Evolutionary conservation across 2,113 vertebrate genomes (phyloP).

Genomic region (Leptobrachium ailaonicum): DNA sequence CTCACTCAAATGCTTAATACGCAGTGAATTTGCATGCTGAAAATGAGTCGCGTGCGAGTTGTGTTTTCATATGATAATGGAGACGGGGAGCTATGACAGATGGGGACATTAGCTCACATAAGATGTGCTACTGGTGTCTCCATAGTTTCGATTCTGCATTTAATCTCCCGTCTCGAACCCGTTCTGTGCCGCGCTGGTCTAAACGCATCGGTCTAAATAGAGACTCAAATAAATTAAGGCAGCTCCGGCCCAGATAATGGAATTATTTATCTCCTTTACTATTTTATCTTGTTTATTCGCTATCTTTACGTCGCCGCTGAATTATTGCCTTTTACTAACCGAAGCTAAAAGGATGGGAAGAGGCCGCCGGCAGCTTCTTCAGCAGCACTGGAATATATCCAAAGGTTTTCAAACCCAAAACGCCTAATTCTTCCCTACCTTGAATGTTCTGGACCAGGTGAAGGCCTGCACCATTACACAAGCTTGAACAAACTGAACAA

Average conservation of each 20-base stretch:
- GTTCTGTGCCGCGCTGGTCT: background rate
- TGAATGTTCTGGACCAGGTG: no score
- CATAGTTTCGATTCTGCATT: slow-evolving; percentile 42
- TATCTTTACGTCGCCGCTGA: background rate
- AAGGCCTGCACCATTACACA: no score
- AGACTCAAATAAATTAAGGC: background rate
- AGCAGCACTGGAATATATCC: background rate
- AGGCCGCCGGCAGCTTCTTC: background rate
- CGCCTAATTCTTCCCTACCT: no score
- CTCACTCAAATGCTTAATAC: slow-evolving; percentile 46
- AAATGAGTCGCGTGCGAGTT: slow-evolving; percentile 47
- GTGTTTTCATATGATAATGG: slow-evolving; percentile 50
- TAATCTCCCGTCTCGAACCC: slow-evolving; percentile 24
- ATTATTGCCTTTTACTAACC: background rate
- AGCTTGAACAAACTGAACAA: no score
- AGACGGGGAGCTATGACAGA: slow-evolving; percentile 44
- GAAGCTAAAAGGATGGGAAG: no score
- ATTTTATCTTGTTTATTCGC: background rate
- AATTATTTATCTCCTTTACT: background rate
- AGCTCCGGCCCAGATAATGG: background rate
- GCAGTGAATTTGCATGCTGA: slow-evolving; percentile 44
- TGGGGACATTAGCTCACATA: slow-evolving; percentile 48
- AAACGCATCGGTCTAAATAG: background rate
- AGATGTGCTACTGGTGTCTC: slow-evolving; percentile 42
- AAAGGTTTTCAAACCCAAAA: no score